phyloP scores from a whole-genome alignment of 2,113 vertebrate species.

The Phalacrocorax aristotelis region DNA sequence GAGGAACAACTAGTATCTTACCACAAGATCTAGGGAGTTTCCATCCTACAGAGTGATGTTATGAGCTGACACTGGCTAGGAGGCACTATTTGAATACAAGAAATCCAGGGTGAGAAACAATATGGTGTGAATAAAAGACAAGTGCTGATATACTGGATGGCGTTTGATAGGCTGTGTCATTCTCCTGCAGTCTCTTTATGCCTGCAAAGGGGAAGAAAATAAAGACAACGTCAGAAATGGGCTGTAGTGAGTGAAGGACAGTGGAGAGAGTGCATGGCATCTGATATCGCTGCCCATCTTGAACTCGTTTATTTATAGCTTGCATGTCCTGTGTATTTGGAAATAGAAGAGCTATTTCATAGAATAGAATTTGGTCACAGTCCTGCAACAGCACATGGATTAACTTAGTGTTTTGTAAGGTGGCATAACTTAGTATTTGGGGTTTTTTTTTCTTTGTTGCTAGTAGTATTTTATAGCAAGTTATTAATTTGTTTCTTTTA shows the following conservation, averaged over 20 bases:
- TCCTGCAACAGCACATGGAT: background rate
- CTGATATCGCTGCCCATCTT: background rate
- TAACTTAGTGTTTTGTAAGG: background rate
- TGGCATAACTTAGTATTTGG: background rate
- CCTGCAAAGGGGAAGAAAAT: background rate
- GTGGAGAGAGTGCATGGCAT: accelerated
- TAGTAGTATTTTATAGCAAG: background rate
- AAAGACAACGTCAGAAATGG: background rate
- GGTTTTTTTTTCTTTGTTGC: background rate
- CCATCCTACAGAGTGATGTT: background rate
- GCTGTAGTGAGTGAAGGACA: background rate
- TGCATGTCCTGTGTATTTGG: background rate
- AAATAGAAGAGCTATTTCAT: background rate
- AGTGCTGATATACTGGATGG: background rate
- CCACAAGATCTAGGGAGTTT: background rate
- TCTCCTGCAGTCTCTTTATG: background rate
- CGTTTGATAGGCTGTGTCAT: accelerated
- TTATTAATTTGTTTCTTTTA: background rate
- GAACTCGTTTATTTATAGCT: slow-evolving; percentile 37
- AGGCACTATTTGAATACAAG: background rate
- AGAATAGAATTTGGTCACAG: background rate
- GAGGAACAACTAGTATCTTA: background rate
- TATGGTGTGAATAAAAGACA: background rate
- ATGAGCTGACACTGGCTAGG: background rate
- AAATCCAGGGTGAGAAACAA: background rate